Conservation (phyloP, 2,888 invertebrate genomes). For the Galeruca laticollis region DNA sequence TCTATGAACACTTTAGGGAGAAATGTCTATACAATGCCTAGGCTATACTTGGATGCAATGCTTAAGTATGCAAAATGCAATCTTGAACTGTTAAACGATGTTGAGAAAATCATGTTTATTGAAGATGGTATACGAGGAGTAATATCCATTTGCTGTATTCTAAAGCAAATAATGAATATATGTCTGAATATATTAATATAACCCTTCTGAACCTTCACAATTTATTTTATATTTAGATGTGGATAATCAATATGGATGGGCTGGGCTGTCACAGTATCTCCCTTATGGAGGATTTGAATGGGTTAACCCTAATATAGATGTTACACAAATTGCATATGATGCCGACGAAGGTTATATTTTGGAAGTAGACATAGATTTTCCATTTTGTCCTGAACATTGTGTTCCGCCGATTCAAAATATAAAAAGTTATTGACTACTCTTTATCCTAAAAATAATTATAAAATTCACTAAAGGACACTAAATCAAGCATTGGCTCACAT, state of each 20-base stretch:
- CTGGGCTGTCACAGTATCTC: no score
- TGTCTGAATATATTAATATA: slow-evolving; percentile 27
- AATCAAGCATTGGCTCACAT: no score
- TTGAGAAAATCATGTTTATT: slow-evolving; percentile 35
- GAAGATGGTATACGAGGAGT: no score
- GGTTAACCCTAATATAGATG: background rate
- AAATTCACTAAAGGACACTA: no score
- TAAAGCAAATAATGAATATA: no score
- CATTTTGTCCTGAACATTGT: no score
- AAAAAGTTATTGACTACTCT: background rate
- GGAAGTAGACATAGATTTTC: background rate
- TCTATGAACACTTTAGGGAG: slow-evolving; percentile 56
- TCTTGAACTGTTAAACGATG: no score
- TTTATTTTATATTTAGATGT: slow-evolving; percentile 5
- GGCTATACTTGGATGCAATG: slow-evolving; percentile 22
- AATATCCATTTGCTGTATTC: no score
- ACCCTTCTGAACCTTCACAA: background rate
- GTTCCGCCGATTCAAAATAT: no score
- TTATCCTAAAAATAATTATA: slow-evolving; percentile 1
- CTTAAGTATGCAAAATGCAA: slow-evolving; percentile 50
- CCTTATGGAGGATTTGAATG: no score
- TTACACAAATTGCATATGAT: no score
- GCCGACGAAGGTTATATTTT: background rate
- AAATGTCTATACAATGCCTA: slow-evolving; percentile 21
- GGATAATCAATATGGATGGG: slow-evolving; percentile 3